Evolutionary conservation across 2,113 vertebrate species (phyloP).

Genomic region (Apistogramma diplotaenia): DNA sequence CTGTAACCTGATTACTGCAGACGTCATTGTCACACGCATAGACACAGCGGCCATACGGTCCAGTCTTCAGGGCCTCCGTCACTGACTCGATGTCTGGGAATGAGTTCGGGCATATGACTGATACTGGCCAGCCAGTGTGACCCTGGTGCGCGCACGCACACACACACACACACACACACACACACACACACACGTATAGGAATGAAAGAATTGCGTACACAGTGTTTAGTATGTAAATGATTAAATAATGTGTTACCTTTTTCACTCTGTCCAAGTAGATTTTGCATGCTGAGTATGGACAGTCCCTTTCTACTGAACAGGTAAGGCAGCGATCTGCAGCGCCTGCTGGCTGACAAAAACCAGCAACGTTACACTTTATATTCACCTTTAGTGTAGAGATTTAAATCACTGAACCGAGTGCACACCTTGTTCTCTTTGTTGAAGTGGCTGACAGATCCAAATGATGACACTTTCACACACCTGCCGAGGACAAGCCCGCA

Average conservation of each 20-base stretch:
- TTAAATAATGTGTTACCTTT: conserved; percentile 44
- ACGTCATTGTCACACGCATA: conserved; percentile 87
- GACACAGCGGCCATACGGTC: conserved; percentile 84
- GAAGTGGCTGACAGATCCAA: conserved; percentile 84
- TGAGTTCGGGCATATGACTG: conserved; percentile 75
- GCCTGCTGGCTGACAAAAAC: conserved; percentile 71
- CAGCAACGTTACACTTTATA: background rate
- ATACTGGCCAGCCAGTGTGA: conserved; percentile 77
- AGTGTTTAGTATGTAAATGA: no score
- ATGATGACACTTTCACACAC: conserved; percentile 84
- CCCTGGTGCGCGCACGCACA: conserved; percentile 61
- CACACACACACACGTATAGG: background rate
- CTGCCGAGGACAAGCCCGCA: conserved; percentile 56
- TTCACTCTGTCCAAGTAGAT: conserved; percentile 80
- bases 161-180: background rate
- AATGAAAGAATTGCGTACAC: background rate
- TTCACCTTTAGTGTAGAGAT: background rate
- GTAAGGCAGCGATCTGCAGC: conserved; percentile 78
- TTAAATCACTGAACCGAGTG: background rate
- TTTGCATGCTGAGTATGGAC: conserved; percentile 82
- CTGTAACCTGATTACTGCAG: conserved; percentile 81
- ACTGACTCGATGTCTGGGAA: conserved; percentile 80
- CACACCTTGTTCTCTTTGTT: conserved; percentile 78
- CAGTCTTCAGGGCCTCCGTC: conserved; percentile 74
- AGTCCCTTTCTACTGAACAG: conserved; percentile 76